phyloP scores from a whole-genome alignment of 2,888 invertebrate genomes.

The Cheiracanthium punctorium region DNA sequence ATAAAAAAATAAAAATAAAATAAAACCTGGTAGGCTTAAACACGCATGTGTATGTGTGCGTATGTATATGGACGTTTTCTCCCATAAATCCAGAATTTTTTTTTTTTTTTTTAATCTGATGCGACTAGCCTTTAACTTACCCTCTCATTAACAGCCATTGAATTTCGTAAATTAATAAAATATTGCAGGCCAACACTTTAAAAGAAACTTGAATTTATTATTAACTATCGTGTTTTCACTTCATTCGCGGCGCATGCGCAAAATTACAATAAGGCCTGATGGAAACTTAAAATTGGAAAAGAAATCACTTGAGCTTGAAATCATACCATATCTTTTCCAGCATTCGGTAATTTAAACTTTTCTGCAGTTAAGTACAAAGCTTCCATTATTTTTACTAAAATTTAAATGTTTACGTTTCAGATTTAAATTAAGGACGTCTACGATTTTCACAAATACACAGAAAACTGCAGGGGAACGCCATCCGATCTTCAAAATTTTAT shows the following conservation, averaged over 20 bases:
- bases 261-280: neutral
- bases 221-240: neutral
- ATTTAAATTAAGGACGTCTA: no score
- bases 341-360: constrained; percentile 56
- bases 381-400: constrained; percentile 55
- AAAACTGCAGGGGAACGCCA: no score
- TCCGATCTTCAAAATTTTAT: no score
- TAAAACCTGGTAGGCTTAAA: no score
- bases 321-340: constrained; percentile 52
- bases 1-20: no score
- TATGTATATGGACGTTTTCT: no score
- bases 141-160: constrained; percentile 50
- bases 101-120: no score
- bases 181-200: neutral
- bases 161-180: constrained; percentile 8
- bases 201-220: neutral
- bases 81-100: no score
- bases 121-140: constrained; percentile 24
- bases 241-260: constrained; percentile 46
- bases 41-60: no score
- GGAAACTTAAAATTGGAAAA: neutral
- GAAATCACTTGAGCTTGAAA: constrained; percentile 15
- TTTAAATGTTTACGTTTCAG: no score
- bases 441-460: no score
- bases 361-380: constrained; percentile 56